Conservation (phyloP, 2,797 vertebrate genomes). For the Halcyon smyrnensis region DNA sequence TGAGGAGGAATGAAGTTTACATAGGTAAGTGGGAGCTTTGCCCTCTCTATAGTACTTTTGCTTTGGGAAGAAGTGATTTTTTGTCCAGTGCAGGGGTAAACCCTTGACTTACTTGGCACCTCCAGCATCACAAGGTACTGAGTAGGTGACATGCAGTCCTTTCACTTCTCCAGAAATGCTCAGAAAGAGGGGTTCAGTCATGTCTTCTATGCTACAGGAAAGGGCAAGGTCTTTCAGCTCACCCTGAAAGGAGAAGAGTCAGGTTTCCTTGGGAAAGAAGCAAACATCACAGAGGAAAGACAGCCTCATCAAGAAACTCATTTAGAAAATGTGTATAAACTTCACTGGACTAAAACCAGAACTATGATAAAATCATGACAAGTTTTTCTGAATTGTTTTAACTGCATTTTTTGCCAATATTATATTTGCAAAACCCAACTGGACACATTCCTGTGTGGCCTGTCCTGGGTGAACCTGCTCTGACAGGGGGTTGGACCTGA, state of each 20-base stretch:
- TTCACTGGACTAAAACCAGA: background rate
- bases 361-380: background rate
- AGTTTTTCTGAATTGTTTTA: background rate
- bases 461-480: too few species aligned
- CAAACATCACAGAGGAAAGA: background rate
- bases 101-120: conserved; percentile 31
- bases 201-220: conserved; percentile 85
- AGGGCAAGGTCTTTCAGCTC: conserved; percentile 82
- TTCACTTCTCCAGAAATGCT: conserved; percentile 81
- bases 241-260: conserved; percentile 74
- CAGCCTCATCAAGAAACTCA: background rate
- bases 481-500: too few species aligned
- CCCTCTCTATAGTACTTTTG: background rate
- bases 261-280: background rate
- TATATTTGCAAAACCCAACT: background rate
- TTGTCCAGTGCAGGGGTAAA: background rate
- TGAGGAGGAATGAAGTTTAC: background rate
- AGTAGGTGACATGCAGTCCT: conserved; percentile 83
- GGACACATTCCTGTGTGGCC: too few species aligned
- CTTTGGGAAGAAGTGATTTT: background rate
- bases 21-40: fast-evolving
- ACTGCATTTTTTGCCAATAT: background rate
- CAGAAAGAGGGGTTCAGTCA: conserved; percentile 85
- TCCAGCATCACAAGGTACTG: conserved; percentile 50
- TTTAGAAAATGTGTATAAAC: background rate